Evolutionary conservation across 2,797 vertebrate species (phyloP).

Genomic region (Tragelaphus oryx): DNA sequence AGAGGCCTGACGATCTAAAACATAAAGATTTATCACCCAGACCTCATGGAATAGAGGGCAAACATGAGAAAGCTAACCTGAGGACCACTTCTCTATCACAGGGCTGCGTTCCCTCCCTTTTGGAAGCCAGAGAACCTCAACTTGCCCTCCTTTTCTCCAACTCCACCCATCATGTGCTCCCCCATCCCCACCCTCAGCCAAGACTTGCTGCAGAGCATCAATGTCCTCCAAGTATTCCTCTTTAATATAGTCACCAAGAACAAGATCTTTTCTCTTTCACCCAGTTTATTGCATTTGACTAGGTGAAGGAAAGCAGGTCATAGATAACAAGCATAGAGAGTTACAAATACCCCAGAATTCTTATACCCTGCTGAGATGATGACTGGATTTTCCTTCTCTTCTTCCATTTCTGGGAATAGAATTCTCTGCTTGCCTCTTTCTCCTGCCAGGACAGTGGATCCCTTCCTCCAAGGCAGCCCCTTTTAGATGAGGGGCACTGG

Average conservation of each 20-base stretch:
- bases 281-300: not conserved
- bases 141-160: not conserved
- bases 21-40: constrained; percentile 9
- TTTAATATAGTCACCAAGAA: not conserved
- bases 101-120: not conserved
- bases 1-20: constrained; percentile 20
- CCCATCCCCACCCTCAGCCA: not conserved
- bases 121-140: not conserved
- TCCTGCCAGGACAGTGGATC: not conserved
- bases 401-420: not conserved
- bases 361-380: not conserved
- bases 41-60: not conserved
- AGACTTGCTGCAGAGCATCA: not conserved
- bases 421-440: not conserved
- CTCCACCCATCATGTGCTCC: not conserved
- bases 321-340: not conserved
- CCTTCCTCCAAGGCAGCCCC: not conserved
- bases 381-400: not conserved
- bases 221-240: not conserved
- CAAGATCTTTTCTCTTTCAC: not conserved
- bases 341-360: not conserved
- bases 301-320: not conserved
- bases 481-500: not conserved
- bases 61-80: not conserved
- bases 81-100: not conserved